Evolutionary conservation across 1,140 invertebrate genomes (phyloP).

Genomic region (Coelopa frigida): DNA sequence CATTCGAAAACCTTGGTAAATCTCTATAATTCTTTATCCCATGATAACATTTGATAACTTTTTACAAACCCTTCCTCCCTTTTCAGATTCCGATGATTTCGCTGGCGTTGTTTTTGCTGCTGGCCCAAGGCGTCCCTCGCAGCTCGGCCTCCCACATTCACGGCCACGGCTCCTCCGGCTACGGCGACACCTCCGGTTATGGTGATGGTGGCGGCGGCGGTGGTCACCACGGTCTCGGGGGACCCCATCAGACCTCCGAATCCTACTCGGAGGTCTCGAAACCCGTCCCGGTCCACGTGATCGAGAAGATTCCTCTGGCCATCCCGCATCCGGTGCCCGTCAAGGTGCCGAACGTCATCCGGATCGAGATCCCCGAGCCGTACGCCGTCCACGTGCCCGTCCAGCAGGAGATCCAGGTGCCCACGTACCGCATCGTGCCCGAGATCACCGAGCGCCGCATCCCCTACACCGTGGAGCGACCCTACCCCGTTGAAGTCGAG

Average conservation of each 20-base stretch:
- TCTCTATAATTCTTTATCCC: too few species aligned
- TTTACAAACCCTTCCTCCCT: too few species aligned
- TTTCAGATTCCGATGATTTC: too few species aligned
- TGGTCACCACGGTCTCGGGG: background rate
- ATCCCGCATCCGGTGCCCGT: constrained; percentile 68
- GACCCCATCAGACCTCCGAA: constrained; percentile 33
- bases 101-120: too few species aligned
- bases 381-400: constrained; percentile 62
- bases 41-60: too few species aligned
- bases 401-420: constrained; percentile 64
- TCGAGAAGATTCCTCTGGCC: constrained; percentile 67
- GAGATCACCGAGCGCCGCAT: constrained; percentile 64
- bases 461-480: constrained; percentile 67
- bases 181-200: constrained; percentile 1
- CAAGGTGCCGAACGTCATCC: constrained; percentile 64
- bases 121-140: too few species aligned
- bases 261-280: constrained; percentile 59
- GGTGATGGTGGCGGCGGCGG: background rate
- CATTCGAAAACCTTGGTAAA: too few species aligned
- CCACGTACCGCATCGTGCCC: constrained; percentile 60
- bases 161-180: background rate
- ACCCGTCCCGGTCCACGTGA: constrained; percentile 62
- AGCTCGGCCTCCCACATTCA: background rate
- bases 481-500: constrained; percentile 67
- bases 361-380: constrained; percentile 65